phyloP scores from a whole-genome alignment of 2,113 vertebrate genomes.

The Colius striatus region DNA sequence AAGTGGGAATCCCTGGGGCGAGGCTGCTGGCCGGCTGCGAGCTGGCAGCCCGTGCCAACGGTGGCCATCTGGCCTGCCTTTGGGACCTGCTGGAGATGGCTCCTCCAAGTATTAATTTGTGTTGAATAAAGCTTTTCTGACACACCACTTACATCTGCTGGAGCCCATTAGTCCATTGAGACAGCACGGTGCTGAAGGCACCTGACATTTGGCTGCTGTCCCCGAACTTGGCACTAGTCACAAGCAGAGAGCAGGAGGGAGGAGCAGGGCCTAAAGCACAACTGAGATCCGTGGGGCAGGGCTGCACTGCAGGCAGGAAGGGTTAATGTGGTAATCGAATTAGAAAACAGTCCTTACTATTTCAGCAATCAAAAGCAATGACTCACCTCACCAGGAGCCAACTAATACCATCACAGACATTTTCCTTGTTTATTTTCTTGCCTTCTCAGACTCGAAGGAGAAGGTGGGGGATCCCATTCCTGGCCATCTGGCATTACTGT shows the following conservation, averaged over 20 bases:
- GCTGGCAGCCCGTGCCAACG: not conserved
- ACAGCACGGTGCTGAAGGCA: not conserved
- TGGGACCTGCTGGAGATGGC: not conserved
- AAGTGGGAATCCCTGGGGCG: not conserved
- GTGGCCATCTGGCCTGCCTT: slow-evolving; percentile 8
- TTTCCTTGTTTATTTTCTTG: slow-evolving; percentile 31
- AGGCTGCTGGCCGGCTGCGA: not conserved
- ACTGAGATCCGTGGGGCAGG: not conserved
- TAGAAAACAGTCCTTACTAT: not conserved
- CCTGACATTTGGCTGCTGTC: not conserved
- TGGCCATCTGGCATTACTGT: slow-evolving; percentile 51
- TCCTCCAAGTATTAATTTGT: not conserved
- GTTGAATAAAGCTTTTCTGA: slow-evolving; percentile 18
- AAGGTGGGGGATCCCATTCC: slow-evolving; percentile 39
- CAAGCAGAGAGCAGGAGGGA: not conserved
- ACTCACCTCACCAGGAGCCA: slow-evolving; percentile 35
- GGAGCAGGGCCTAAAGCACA: not conserved
- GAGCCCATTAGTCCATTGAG: not conserved
- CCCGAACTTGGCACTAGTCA: not conserved
- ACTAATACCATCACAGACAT: not conserved
- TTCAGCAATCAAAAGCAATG: slow-evolving; percentile 15
- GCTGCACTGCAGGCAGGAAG: not conserved
- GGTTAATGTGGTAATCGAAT: not conserved
- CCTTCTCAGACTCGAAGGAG: slow-evolving; percentile 17
- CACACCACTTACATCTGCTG: not conserved